A percentile compares a stretch with the other conserved stretches of the same genome.
phyloP scores from a whole-genome alignment of 2,113 vertebrate genomes.

The Chionomys nivalis region DNA sequence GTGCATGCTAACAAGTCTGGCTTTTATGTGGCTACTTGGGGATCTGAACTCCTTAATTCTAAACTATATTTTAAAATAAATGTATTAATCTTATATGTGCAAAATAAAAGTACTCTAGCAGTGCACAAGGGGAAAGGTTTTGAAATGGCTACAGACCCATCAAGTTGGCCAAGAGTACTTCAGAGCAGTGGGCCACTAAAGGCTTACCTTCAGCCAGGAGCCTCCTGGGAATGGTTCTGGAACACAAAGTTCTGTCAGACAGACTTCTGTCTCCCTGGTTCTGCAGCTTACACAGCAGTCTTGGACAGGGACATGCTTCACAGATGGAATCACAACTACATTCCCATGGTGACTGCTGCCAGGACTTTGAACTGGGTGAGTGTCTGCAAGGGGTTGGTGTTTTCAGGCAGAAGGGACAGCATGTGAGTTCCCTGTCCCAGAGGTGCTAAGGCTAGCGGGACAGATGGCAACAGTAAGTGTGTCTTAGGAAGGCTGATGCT shows the following conservation, averaged over 20 bases:
- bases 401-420: neutral
- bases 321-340: fast-evolving
- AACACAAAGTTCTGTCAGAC: neutral
- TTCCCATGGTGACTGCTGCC: fast-evolving
- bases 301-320: fast-evolving
- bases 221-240: fast-evolving
- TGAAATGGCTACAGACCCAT: neutral
- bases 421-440: neutral
- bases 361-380: no score
- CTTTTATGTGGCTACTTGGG: neutral
- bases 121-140: neutral
- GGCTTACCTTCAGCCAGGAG: neutral
- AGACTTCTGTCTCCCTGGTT: fast-evolving
- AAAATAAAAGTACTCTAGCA: neutral
- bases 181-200: neutral
- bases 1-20: neutral
- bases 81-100: neutral
- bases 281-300: neutral
- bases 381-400: neutral
- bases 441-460: neutral
- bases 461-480: neutral
- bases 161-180: fast-evolving
- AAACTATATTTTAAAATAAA: slow-evolving; percentile 48
- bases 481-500: neutral
- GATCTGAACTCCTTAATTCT: slow-evolving; percentile 29